These are phyloP conservation scores for Manacus vitellinus DNA, from an alignment of 2,113 vertebrate genomes.

Conservation along the genomic window DNA sequence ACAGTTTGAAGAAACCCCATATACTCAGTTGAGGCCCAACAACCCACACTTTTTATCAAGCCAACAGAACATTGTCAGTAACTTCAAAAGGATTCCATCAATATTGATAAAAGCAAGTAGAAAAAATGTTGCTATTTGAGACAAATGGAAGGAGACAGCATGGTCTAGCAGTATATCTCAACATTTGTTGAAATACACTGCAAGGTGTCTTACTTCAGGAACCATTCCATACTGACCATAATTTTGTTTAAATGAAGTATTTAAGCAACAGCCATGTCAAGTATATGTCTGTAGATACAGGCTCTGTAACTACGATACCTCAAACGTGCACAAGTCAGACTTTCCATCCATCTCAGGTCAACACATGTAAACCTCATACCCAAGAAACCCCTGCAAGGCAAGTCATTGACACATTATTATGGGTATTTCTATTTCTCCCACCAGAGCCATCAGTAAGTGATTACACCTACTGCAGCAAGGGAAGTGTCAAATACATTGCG, in stretches of 20 bases:
- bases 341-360: neutral
- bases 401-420: neutral
- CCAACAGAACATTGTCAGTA: neutral
- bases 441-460: neutral
- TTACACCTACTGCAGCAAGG: neutral
- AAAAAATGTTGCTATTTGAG: neutral
- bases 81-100: neutral
- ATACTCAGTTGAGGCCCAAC: neutral
- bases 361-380: neutral
- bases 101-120: neutral
- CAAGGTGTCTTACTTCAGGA: neutral
- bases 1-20: neutral
- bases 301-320: neutral
- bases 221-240: neutral
- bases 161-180: neutral
- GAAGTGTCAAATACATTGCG: neutral
- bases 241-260: neutral
- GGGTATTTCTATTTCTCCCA: neutral
- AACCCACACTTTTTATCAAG: neutral
- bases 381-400: neutral
- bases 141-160: neutral
- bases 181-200: neutral
- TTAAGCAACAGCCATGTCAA: neutral
- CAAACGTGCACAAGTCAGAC: fast-evolving
- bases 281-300: neutral